These are phyloP conservation scores for Erpetoichthys calabaricus DNA, from an alignment of 2,797 vertebrate species.

Conservation along the genomic window DNA sequence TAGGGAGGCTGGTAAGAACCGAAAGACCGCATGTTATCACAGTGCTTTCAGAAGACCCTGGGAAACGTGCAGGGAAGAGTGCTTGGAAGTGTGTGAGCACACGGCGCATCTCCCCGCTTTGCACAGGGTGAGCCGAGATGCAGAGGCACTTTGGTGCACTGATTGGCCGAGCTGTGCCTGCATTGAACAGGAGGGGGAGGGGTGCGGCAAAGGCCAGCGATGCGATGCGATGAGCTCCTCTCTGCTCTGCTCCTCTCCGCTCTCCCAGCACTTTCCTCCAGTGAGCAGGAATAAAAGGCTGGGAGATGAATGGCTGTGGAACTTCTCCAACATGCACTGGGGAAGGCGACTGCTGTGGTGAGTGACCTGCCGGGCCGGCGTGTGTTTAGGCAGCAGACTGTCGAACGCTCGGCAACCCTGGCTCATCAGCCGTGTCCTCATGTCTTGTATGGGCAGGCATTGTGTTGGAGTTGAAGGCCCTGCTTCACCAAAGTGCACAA, in stretches of 20 bases:
- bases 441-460: not conserved
- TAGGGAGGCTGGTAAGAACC: too few relatives aligned
- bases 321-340: not conserved
- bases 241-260: too few relatives aligned
- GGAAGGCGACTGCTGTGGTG: conserved; percentile 10
- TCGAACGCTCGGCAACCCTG: conserved; percentile 14
- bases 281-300: not conserved
- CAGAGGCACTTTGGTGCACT: conserved; percentile 32
- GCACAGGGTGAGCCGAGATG: conserved; percentile 3
- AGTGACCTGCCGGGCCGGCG: conserved; percentile 2
- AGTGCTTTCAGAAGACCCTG: too few relatives aligned
- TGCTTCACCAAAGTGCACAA: too few relatives aligned
- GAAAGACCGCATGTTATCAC: too few relatives aligned
- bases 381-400: conserved; percentile 5
- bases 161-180: conserved; percentile 53
- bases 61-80: too few relatives aligned
- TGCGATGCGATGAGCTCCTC: not conserved
- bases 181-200: conserved; percentile 43
- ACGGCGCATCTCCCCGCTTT: too few relatives aligned
- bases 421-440: conserved; percentile 8
- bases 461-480: too few relatives aligned
- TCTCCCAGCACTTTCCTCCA: not conserved
- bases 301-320: not conserved
- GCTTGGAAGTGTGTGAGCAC: too few relatives aligned
- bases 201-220: conserved; percentile 9